These are phyloP conservation scores for Cydia pomonella DNA, from an alignment of 1,140 invertebrate genomes.

Conservation along the genomic window DNA sequence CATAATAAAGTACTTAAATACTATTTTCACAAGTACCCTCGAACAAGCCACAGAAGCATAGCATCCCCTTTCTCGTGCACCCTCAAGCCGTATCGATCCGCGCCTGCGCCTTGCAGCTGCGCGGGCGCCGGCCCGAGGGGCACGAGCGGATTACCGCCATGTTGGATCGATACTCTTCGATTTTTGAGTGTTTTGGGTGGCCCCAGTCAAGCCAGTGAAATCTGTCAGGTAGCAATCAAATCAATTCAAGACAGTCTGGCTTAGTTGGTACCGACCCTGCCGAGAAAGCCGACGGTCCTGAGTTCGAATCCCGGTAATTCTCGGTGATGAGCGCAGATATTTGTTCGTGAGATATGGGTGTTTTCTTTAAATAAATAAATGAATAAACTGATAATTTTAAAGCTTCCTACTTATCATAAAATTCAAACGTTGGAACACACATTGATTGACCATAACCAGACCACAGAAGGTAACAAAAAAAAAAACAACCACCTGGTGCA, in stretches of 20 bases:
- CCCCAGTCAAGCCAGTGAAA: not conserved
- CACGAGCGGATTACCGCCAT: slow-evolving; percentile 24
- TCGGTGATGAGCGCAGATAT: too few relatives aligned
- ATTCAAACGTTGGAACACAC: not conserved
- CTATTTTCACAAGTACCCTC: not conserved
- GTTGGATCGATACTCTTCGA: slow-evolving; percentile 15
- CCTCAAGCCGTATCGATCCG: slow-evolving; percentile 8
- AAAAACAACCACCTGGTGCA: slow-evolving; percentile 54
- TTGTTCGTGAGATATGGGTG: too few relatives aligned
- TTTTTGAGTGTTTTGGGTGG: not conserved
- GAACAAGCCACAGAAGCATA: slow-evolving; percentile 4
- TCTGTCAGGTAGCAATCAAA: too few relatives aligned
- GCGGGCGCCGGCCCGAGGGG: not conserved
- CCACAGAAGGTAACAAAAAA: not conserved
- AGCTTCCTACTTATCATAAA: not conserved
- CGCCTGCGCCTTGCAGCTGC: slow-evolving; percentile 16
- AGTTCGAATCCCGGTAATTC: too few relatives aligned
- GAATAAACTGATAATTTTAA: too few relatives aligned
- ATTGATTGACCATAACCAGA: not conserved
- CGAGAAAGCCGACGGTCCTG: too few relatives aligned
- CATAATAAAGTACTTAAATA: too few relatives aligned
- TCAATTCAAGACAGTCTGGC: too few relatives aligned
- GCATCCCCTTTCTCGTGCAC: not conserved
- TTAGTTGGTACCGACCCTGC: too few relatives aligned
- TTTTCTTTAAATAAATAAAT: too few relatives aligned